A percentile compares a stretch with the other conserved stretches of the same genome.
phyloP scores from a whole-genome alignment of 2,113 vertebrate genomes.

The Falcunculus frontatus region DNA sequence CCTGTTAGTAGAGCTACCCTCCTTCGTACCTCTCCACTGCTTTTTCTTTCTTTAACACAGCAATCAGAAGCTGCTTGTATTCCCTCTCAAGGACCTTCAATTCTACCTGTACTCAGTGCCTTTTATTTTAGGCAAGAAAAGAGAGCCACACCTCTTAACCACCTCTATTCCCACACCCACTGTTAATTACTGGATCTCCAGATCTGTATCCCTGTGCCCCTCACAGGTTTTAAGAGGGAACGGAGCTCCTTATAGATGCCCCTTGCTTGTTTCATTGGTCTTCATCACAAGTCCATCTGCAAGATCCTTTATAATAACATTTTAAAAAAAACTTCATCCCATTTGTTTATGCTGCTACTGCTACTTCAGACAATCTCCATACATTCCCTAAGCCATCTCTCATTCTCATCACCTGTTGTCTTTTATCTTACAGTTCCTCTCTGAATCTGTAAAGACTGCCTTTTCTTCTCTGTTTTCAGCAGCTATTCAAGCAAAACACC shows the following conservation, averaged over 20 bases:
- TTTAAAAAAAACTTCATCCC: background rate
- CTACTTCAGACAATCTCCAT: background rate
- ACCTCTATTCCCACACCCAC: background rate
- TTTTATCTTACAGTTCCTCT: background rate
- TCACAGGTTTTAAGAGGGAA: background rate
- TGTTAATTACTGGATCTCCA: background rate
- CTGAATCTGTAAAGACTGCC: background rate
- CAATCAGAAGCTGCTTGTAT: background rate
- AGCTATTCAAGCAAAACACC: constrained; percentile 1
- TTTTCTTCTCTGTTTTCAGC: background rate
- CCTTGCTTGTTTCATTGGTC: background rate
- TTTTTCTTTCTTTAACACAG: background rate
- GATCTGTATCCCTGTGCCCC: background rate
- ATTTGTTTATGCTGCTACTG: background rate
- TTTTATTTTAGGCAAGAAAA: background rate
- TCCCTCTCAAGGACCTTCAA: background rate
- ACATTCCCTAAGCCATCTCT: background rate
- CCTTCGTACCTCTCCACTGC: background rate
- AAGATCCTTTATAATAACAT: background rate
- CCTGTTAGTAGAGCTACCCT: background rate
- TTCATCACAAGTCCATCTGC: background rate
- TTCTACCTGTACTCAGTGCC: background rate
- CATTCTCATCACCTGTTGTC: background rate
- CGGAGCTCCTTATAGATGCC: background rate
- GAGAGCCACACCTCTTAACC: background rate